Evolutionary conservation across 2,888 invertebrate genomes (phyloP), one percentile per base, ranked within the genome.

Genomic region (Lycocerus yunnanus): DNA sequence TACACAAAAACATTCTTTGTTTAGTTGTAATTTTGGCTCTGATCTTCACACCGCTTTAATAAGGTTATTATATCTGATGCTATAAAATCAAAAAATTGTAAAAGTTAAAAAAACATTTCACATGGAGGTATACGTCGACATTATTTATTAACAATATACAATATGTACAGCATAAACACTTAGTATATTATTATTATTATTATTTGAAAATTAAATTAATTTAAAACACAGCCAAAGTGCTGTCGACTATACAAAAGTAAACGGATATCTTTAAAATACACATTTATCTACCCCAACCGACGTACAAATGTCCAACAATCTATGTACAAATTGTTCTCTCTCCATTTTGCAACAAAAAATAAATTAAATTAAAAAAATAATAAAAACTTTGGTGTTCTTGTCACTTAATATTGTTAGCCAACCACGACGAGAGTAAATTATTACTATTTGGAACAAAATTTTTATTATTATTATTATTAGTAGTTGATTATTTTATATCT

Each of bases 141-240:
- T 63, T 72, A 75, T 80, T 80, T 80, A 80, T 80, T 79, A 79
- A 81, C 78, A 81, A 81, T 81, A 78, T 81, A 81, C 81, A 81
- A 78, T 81, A 81, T 81, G 73, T 81, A 81, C 81, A 81, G 73
- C 73, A 75, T 78, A 78, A 77, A 79, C 77, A 81, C 78, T 78
- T 78, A 80, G 78, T 78, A 80, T 68, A 74, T 77, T 74, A 18
- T 63, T 76, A 74, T 75, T 21, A 21, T 43, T 43, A 43, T 43
- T 43, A 43, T 77, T 71, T 80, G 77, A 68, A 71, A 67, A 71
- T 71, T 72, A 76, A 75, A 74, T 82, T 79, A 79, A 81, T 82
- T 81, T 81, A 81, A 82, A 83, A 84, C 86, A 86, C 86, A 86
- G 86, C 85, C 85, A 80, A 83, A 83, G 82, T 82, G 85, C 85